Evolutionary conservation across 2,888 invertebrate species (phyloP), one percentile per base, ranked within the genome.

Genomic region (Caenorhabditis becei): DNA sequence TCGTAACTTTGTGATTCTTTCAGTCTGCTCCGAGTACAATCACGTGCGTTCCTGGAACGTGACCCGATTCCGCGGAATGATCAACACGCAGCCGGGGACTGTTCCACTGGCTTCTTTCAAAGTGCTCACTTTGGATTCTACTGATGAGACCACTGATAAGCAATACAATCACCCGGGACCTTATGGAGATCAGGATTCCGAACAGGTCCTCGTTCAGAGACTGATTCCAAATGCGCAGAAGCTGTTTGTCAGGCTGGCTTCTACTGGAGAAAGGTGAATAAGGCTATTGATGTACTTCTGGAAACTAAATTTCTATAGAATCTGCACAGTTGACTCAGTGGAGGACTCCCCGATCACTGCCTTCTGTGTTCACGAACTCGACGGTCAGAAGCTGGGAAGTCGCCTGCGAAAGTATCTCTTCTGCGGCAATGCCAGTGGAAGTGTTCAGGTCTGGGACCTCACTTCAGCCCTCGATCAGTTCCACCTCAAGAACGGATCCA

Each of bases 1-100:
- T 26, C 41, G 41, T 41, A 41, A 41, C 41, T 41, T 14, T 41
- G 4, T 58, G n/a, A 53, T 7, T 35, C 20, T 83, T 85, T n/a
- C 92, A 92, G 93, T 93, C 8, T 99, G 98, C 92, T 95, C 96
- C 84, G 97, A 98, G 91, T 97, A 97, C 92, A 97, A 97, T 92
- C 98, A 99, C 92, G 97, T 98, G 14, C 93, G 98, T 28, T 96
- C 96, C 66, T 99, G 98, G 98, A 95, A 95, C 24, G 96, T 99
- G 58, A 97, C 97, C 0, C 94, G 98, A 81, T 99, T 99, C 92
- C 94, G 97, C 47, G 97, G 98, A 10, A 97, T 98, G 97, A 96
- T 99, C 83, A 97, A 96, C 51, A 99, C 98, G 0, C 98, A 99
- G 92, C 99, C 98, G 0, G 98, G 98, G 4, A 97, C 97, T 8